These are phyloP conservation scores for Limnephilus rhombicus DNA, from an alignment of 2,888 invertebrate species.

Conservation along the genomic window DNA sequence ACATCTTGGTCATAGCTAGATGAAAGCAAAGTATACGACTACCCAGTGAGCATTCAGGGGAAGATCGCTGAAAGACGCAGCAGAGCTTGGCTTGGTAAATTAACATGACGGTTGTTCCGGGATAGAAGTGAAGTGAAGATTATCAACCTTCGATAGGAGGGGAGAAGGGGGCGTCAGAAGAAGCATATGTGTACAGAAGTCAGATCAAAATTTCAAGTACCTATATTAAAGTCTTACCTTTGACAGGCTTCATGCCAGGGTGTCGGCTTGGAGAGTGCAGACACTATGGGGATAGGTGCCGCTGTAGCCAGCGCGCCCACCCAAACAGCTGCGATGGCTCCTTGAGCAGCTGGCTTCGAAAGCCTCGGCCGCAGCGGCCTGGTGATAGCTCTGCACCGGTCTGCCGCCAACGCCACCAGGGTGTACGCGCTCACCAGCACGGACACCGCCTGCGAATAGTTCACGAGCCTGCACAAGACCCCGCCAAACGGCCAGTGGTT, in stretches of 20 bases:
- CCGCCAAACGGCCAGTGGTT: constrained; percentile 94
- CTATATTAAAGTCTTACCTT: constrained; percentile 73
- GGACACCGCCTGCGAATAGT: constrained; percentile 89
- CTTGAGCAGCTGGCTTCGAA: constrained; percentile 83
- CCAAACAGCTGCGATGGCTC: constrained; percentile 87
- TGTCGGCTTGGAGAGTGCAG: constrained; percentile 81
- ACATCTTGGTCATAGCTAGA: too few species aligned
- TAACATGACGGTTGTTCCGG: too few species aligned
- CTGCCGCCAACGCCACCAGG: constrained; percentile 92
- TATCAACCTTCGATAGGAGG: too few species aligned
- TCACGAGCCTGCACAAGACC: constrained; percentile 89
- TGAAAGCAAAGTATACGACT: too few species aligned
- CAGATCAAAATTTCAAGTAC: too few species aligned
- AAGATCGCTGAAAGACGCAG: too few species aligned
- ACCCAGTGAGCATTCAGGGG: too few species aligned
- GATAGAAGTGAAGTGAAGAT: too few species aligned
- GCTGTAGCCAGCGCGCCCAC: constrained; percentile 87
- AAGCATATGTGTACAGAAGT: too few species aligned
- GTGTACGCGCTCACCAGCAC: constrained; percentile 94
- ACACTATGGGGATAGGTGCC: constrained; percentile 89
- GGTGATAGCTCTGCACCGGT: constrained; percentile 94
- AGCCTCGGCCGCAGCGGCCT: constrained; percentile 90
- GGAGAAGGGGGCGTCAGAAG: too few species aligned
- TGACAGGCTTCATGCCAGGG: constrained; percentile 81
- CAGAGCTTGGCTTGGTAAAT: too few species aligned